Evolutionary conservation across 2,888 invertebrate genomes (phyloP).

Genomic region (Hofmannophila pseudospretella): DNA sequence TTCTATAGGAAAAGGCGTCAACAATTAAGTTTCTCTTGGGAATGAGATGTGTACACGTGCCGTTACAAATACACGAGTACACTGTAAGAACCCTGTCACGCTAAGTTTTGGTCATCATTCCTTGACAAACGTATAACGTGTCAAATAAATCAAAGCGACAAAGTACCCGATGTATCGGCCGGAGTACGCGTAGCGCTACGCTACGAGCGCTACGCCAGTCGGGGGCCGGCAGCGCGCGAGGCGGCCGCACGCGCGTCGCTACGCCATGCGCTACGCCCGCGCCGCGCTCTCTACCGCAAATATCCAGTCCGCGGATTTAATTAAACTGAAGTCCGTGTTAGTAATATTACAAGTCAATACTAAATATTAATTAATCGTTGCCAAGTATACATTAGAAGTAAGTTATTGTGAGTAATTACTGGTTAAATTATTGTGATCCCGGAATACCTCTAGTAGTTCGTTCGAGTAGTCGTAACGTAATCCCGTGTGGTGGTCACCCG

Average conservation of each 20-base stretch:
- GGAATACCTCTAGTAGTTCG: constrained; percentile 18
- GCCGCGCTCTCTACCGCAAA: not conserved
- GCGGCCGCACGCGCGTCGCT: constrained; percentile 19
- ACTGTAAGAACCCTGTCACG: too few relatives aligned
- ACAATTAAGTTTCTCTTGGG: too few relatives aligned
- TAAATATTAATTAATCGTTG: too few relatives aligned
- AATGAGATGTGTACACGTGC: too few relatives aligned
- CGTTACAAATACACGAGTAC: too few relatives aligned
- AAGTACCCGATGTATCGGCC: not conserved
- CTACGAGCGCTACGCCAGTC: constrained; percentile 30
- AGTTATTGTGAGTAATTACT: constrained; percentile 10
- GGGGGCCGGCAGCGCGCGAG: constrained; percentile 23
- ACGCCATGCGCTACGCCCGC: constrained; percentile 13
- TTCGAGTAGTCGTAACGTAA: not conserved
- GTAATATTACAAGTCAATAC: constrained; percentile 2
- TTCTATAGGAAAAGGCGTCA: too few relatives aligned
- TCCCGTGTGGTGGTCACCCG: constrained; percentile 12
- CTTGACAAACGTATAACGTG: too few relatives aligned
- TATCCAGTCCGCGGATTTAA: too few relatives aligned
- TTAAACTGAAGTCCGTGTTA: not conserved
- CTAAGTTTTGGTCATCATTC: too few relatives aligned
- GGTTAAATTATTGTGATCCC: constrained; percentile 23
- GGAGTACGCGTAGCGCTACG: constrained; percentile 15
- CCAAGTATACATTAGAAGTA: constrained; percentile 12
- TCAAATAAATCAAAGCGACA: too few relatives aligned